A percentile compares a stretch with the other conserved stretches of the same genome.
Conservation (phyloP, 2,888 invertebrate species). For the Caprella mutica region DNA sequence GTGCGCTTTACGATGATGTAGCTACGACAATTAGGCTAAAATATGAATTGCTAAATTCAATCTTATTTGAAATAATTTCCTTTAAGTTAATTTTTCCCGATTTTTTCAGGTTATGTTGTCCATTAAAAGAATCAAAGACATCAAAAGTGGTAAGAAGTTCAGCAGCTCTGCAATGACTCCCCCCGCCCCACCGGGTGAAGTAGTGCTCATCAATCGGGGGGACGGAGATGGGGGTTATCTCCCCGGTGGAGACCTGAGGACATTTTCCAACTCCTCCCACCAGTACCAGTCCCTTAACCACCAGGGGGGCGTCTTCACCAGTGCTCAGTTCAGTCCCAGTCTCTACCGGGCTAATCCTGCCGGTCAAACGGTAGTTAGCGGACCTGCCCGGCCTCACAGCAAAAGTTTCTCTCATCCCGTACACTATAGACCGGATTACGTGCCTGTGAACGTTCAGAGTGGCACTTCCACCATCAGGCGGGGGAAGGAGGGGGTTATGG, state of each 20-base stretch:
- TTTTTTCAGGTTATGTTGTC: constrained; percentile 68
- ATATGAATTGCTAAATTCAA: no score
- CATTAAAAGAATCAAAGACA: constrained; percentile 89
- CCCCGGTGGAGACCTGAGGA: constrained; percentile 22
- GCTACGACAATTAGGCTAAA: no score
- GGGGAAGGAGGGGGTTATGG: constrained; percentile 15
- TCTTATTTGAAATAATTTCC: no score
- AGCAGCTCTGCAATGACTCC: constrained; percentile 33
- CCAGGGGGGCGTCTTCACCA: constrained; percentile 14
- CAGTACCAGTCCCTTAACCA: constrained; percentile 8
- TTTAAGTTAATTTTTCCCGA: no score
- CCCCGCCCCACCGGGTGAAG: constrained; percentile 10
- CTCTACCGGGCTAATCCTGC: constrained; percentile 1
- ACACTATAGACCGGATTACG: constrained; percentile 38
- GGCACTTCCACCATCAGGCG: no score
- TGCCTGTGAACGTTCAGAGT: constrained; percentile 44
- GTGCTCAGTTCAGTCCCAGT: constrained; percentile 35
- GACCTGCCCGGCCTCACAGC: constrained; percentile 36
- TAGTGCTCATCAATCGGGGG: constrained; percentile 22
- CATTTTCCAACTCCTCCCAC: constrained; percentile 21
- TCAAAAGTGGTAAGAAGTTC: constrained; percentile 64
- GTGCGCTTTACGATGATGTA: no score
- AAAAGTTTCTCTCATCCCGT: constrained; percentile 37
- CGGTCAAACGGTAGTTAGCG: not conserved
- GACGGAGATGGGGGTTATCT: constrained; percentile 13